phyloP scores from a whole-genome alignment of 1,140 invertebrate species.

The Magallana gigas region DNA sequence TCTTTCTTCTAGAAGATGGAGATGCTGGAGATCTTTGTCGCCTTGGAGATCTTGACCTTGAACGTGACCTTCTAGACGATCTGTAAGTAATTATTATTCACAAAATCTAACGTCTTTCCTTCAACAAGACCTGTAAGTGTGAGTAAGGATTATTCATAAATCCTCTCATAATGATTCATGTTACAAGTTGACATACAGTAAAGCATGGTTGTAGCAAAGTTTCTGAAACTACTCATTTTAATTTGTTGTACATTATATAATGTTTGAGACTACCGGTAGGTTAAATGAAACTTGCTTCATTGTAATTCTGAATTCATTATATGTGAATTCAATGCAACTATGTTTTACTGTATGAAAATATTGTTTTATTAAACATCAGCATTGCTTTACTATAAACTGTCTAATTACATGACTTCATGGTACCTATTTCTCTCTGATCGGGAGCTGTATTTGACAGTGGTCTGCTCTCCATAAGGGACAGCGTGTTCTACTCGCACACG shows the following conservation, averaged over 20 bases:
- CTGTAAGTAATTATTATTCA: background rate
- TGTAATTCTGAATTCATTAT: background rate
- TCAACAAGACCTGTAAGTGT: too few relatives aligned
- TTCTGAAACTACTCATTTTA: too few relatives aligned
- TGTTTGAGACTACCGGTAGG: too few relatives aligned
- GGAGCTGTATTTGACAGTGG: background rate
- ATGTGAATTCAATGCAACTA: background rate
- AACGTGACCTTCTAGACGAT: constrained; percentile 28
- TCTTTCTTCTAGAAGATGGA: constrained; percentile 24
- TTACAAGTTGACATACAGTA: too few relatives aligned
- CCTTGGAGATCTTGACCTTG: constrained; percentile 43
- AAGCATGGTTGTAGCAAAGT: too few relatives aligned
- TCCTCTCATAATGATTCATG: too few relatives aligned
- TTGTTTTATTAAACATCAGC: background rate
- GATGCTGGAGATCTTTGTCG: constrained; percentile 35
- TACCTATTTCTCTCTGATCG: background rate
- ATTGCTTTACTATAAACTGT: too few relatives aligned
- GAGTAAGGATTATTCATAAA: too few relatives aligned
- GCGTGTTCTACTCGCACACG: constrained; percentile 71
- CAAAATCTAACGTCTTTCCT: too few relatives aligned
- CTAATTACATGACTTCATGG: background rate
- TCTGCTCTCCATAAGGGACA: constrained; percentile 61
- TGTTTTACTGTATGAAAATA: background rate
- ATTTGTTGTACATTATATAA: too few relatives aligned
- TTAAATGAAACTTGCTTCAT: background rate